phyloP scores from a whole-genome alignment of 2,797 vertebrate genomes.

The Varecia variegata region DNA sequence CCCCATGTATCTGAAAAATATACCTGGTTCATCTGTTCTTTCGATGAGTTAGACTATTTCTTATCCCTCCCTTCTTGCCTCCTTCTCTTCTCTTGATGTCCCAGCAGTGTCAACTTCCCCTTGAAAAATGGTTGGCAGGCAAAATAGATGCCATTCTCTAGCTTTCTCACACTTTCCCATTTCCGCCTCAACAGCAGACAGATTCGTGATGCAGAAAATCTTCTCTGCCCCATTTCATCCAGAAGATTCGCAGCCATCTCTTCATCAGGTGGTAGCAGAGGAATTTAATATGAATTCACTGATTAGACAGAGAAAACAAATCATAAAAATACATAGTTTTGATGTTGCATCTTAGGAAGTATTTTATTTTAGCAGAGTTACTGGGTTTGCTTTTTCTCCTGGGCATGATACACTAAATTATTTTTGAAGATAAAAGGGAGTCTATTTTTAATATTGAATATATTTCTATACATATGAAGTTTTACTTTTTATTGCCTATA shows the following conservation, averaged over 20 bases:
- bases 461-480: conserved; percentile 2
- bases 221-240: not conserved
- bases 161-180: not conserved
- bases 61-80: not conserved
- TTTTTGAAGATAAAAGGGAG: conserved; percentile 16
- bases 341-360: not conserved
- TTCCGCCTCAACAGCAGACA: not conserved
- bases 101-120: not conserved
- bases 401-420: not conserved
- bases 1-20: not conserved
- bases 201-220: not conserved
- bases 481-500: not conserved
- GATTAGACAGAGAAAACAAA: not conserved
- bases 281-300: not conserved
- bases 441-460: not conserved
- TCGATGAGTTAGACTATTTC: not conserved
- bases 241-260: not conserved
- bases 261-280: not conserved
- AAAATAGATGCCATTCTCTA: not conserved
- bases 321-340: not conserved
- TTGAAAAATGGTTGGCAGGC: not conserved
- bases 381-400: not conserved
- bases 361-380: not conserved
- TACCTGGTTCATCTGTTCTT: not conserved
- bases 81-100: not conserved